Conservation (phyloP, 53 echinoderm and acorn worm species). For the Zoroaster sp. region DNA sequence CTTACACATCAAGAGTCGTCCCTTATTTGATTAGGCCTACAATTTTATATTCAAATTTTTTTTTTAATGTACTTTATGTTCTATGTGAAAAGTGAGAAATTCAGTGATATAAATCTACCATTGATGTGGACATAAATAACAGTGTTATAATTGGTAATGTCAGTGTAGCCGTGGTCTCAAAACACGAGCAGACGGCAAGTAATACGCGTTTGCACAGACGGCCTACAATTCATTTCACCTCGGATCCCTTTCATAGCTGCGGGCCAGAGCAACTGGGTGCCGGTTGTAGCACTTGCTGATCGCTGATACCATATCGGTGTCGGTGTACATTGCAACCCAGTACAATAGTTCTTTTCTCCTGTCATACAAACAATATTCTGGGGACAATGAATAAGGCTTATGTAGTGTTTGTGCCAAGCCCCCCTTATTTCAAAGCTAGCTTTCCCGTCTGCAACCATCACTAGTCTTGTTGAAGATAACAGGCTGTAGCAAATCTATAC, state of each 20-base stretch:
- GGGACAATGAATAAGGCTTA: not conserved
- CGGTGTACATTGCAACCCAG: constrained; percentile 30
- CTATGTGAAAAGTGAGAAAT: too few relatives aligned
- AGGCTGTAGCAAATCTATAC: not conserved
- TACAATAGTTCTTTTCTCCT: constrained; percentile 38
- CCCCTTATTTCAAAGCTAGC: not conserved
- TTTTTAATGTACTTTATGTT: too few relatives aligned
- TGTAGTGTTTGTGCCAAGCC: constrained; percentile 1
- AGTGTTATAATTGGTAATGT: not conserved
- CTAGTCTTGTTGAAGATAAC: not conserved
- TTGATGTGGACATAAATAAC: not conserved
- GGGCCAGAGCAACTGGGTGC: not conserved
- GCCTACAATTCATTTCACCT: not conserved
- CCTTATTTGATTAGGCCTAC: too few relatives aligned
- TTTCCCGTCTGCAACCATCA: not conserved
- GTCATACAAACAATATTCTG: constrained; percentile 37
- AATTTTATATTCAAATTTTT: too few relatives aligned
- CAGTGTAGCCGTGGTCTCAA: not conserved
- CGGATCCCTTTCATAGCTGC: constrained; percentile 11
- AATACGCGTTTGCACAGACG: not conserved
- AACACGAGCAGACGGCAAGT: constrained; percentile 5
- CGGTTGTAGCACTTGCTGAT: constrained; percentile 17
- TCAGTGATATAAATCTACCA: too few relatives aligned
- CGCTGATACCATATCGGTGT: constrained; percentile 12
- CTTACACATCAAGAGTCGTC: too few relatives aligned